Evolutionary conservation across 2,797 vertebrate genomes (phyloP).

Genomic region (Epinephelus awoara): DNA sequence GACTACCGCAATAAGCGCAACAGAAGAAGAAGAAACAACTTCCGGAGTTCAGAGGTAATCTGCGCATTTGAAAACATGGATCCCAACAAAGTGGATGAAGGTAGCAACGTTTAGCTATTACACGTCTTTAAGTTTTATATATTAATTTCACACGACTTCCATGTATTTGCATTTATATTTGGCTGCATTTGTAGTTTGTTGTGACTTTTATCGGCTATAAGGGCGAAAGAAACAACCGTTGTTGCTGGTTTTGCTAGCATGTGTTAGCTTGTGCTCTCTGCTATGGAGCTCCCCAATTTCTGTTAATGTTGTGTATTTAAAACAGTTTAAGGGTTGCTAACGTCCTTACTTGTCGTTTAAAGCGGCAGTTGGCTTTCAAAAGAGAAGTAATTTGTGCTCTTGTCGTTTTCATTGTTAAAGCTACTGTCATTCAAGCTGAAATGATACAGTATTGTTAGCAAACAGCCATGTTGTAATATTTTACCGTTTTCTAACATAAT

Average conservation of each 20-base stretch:
- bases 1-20: not conserved
- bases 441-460: not conserved
- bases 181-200: fast-evolving
- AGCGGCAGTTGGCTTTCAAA: not conserved
- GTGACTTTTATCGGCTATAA: not conserved
- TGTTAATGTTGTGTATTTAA: no score
- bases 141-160: fast-evolving
- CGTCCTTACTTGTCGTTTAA: not conserved
- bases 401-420: not conserved
- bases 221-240: not conserved
- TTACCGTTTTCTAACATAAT: not conserved
- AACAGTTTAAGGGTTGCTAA: no score
- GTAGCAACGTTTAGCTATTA: slow-evolving; percentile 37
- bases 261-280: slow-evolving; percentile 24
- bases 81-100: slow-evolving; percentile 59
- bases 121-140: fast-evolving
- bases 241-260: slow-evolving; percentile 46
- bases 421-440: not conserved
- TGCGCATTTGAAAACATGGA: slow-evolving; percentile 79
- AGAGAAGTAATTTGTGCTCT: not conserved
- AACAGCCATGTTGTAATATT: not conserved
- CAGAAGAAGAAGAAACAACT: slow-evolving; percentile 38
- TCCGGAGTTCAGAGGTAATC: slow-evolving; percentile 68
- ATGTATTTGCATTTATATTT: not conserved
- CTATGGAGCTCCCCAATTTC: not conserved